Conservation (phyloP, 2,888 invertebrate genomes). For the Drosophila greeni region DNA sequence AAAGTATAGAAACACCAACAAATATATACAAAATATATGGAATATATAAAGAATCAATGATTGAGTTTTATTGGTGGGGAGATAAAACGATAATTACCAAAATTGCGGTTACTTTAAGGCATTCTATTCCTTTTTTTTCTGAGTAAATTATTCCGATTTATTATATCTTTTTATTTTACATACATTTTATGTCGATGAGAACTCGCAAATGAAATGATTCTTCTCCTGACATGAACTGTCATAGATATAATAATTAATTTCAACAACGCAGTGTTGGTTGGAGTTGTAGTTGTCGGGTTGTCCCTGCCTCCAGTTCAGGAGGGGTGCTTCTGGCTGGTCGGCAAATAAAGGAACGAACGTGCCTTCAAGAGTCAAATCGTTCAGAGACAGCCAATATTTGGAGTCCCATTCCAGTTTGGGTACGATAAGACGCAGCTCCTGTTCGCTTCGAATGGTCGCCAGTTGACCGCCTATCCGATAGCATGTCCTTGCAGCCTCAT, state of each 20-base stretch:
- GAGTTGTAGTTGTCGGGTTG: background rate
- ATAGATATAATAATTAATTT: background rate
- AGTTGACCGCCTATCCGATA: background rate
- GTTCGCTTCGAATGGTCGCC: background rate
- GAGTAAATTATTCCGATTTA: background rate
- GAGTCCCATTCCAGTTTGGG: background rate
- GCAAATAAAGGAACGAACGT: background rate
- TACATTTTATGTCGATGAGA: too few species aligned
- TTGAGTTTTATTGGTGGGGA: background rate
- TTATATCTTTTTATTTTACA: background rate
- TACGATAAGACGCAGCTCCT: background rate
- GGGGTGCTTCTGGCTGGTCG: background rate
- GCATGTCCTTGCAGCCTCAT: background rate
- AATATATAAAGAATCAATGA: constrained; percentile 50
- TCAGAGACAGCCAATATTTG: background rate
- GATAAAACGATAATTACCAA: background rate
- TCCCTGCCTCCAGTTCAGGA: background rate
- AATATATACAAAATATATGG: constrained; percentile 70
- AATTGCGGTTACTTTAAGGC: too few species aligned
- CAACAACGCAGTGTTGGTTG: background rate
- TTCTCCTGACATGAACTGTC: background rate
- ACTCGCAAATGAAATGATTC: background rate
- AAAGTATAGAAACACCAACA: constrained; percentile 53
- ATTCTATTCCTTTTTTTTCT: too few species aligned
- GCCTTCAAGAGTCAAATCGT: background rate